Evolutionary conservation across 2,113 vertebrate genomes (phyloP).

Genomic region (Cepphus grylle): DNA sequence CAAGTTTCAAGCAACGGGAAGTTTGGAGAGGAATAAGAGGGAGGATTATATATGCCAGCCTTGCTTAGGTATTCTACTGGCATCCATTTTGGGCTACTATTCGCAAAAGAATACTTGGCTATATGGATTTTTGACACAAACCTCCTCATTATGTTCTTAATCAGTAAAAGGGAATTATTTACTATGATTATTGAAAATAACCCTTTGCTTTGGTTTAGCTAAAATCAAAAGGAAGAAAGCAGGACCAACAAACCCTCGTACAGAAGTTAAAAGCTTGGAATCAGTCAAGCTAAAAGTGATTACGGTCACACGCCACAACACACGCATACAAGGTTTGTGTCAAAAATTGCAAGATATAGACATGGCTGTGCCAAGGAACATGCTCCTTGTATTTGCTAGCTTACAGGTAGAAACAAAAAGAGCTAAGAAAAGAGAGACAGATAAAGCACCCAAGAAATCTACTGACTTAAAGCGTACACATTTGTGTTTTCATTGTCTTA

Average conservation of each 20-base stretch:
- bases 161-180: not conserved
- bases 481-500: not conserved
- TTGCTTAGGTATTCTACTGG: not conserved
- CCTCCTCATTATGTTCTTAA: not conserved
- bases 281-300: not conserved
- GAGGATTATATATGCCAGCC: accelerated
- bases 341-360: not conserved
- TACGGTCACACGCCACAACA: not conserved
- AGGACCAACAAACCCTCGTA: not conserved
- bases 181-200: not conserved
- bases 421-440: not conserved
- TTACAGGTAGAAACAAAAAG: not conserved
- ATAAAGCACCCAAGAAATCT: not conserved
- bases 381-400: not conserved
- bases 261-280: not conserved
- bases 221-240: not conserved
- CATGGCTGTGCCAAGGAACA: not conserved
- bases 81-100: not conserved
- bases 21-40: not conserved
- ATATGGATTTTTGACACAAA: not conserved
- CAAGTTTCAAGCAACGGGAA: not conserved
- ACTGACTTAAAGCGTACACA: accelerated
- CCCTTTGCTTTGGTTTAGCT: not conserved
- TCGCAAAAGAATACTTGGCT: not conserved
- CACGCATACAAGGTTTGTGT: not conserved